A percentile compares a stretch with the other conserved stretches of the same genome.
Conservation (phyloP, 2,113 vertebrate species). For the Scolopax mira region DNA sequence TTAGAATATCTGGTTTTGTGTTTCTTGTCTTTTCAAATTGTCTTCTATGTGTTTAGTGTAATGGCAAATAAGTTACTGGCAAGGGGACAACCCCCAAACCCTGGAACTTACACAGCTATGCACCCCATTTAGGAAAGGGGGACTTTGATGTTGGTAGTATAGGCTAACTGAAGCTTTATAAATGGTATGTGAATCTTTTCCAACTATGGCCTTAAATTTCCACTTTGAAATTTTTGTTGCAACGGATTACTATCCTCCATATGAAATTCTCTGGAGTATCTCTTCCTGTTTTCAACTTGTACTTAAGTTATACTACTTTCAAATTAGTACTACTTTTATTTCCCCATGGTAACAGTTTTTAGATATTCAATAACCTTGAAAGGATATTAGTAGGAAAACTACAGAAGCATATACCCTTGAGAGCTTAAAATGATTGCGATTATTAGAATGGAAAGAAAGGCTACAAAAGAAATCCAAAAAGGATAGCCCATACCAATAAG, state of each 20-base stretch:
- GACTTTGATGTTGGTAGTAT: neutral
- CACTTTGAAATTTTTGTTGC: slow-evolving; percentile 54
- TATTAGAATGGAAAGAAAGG: neutral
- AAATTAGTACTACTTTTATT: slow-evolving; percentile 39
- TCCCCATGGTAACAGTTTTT: slow-evolving; percentile 1
- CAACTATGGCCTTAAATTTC: slow-evolving; percentile 25
- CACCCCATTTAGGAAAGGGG: neutral
- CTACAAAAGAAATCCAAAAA: neutral
- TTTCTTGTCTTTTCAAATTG: neutral
- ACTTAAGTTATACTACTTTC: slow-evolving; percentile 9
- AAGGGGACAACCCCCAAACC: neutral
- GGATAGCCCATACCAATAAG: neutral
- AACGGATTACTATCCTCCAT: slow-evolving; percentile 10
- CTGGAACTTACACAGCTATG: neutral
- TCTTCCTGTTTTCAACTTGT: slow-evolving; percentile 2
- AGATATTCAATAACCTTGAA: slow-evolving; percentile 29
- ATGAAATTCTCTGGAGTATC: slow-evolving; percentile 26
- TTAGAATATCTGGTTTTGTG: neutral
- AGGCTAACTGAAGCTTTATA: neutral
- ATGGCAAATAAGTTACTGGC: neutral
- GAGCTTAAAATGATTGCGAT: neutral
- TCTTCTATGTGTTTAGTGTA: neutral
- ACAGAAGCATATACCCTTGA: neutral
- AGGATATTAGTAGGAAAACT: slow-evolving; percentile 34
- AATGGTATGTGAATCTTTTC: slow-evolving; percentile 19